Evolutionary conservation across 2,797 vertebrate species (phyloP).

Genomic region (Pelobates cultripes): DNA sequence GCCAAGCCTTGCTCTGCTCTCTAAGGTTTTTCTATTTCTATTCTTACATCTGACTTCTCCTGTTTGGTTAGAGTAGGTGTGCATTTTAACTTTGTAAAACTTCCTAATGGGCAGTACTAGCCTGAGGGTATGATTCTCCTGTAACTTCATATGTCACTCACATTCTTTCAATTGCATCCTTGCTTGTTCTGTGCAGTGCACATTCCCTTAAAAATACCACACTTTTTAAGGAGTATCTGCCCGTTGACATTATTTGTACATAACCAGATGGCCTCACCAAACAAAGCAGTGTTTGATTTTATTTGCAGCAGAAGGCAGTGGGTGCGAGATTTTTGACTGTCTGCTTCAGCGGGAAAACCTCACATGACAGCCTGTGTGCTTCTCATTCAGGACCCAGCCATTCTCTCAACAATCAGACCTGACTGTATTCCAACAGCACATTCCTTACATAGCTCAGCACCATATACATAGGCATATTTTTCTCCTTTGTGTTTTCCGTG

Average conservation of each 20-base stretch:
- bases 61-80: too few relatives aligned
- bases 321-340: conserved; percentile 68
- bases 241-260: too few relatives aligned
- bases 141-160: not conserved
- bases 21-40: too few relatives aligned
- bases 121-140: too few relatives aligned
- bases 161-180: not conserved
- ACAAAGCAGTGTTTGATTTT: not conserved
- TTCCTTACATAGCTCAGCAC: conserved; percentile 72
- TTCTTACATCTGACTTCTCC: too few relatives aligned
- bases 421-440: conserved; percentile 76
- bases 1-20: too few relatives aligned
- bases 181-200: not conserved
- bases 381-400: conserved; percentile 67
- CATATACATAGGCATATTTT: conserved; percentile 55
- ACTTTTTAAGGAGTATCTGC: too few relatives aligned
- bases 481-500: conserved; percentile 24
- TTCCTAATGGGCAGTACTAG: too few relatives aligned
- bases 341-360: conserved; percentile 65
- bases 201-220: not conserved
- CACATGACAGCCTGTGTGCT: conserved; percentile 58
- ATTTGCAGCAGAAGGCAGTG: conserved; percentile 38
- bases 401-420: conserved; percentile 74
- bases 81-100: too few relatives aligned
- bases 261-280: not conserved